These are phyloP conservation scores for Drymodes brunneopygia DNA, from an alignment of 2,113 vertebrate genomes.

Conservation along the genomic window DNA sequence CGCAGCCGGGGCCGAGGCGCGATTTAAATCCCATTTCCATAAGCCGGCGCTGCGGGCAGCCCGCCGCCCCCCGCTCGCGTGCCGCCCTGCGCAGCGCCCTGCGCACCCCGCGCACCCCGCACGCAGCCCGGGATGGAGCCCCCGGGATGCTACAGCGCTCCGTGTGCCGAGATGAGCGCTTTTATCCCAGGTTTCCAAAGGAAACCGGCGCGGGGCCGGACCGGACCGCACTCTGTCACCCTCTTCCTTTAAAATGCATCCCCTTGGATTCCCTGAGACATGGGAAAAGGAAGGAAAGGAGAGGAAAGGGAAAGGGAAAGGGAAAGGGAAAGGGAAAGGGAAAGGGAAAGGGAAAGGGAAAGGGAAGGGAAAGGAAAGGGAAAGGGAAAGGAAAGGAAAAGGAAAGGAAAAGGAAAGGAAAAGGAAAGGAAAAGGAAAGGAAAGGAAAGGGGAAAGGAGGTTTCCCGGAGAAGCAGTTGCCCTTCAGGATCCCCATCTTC, in stretches of 20 bases:
- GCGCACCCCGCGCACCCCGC: background rate
- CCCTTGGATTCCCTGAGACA: too few species aligned
- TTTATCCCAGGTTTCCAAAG: background rate
- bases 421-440: too few species aligned
- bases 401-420: background rate
- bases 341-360: background rate
- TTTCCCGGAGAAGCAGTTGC: background rate
- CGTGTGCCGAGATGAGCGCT: background rate
- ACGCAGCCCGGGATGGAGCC: background rate
- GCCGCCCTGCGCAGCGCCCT: background rate
- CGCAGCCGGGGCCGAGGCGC: background rate
- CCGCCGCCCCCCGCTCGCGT: background rate
- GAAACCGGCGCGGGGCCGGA: background rate
- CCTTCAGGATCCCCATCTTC: background rate
- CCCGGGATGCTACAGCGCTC: background rate
- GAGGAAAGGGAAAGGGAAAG: too few species aligned
- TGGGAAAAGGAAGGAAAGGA: background rate
- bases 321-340: too few species aligned
- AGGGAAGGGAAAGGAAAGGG: background rate
- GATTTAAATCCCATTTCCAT: conserved; percentile 32
- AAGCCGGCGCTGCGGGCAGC: background rate
- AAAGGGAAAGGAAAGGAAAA: background rate
- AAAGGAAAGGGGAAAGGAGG: fast-evolving
- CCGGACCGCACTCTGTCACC: background rate
- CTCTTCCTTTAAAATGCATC: background rate